These are phyloP conservation scores for Cryptoprocta ferox DNA, from an alignment of 2,797 vertebrate species.

Conservation along the genomic window DNA sequence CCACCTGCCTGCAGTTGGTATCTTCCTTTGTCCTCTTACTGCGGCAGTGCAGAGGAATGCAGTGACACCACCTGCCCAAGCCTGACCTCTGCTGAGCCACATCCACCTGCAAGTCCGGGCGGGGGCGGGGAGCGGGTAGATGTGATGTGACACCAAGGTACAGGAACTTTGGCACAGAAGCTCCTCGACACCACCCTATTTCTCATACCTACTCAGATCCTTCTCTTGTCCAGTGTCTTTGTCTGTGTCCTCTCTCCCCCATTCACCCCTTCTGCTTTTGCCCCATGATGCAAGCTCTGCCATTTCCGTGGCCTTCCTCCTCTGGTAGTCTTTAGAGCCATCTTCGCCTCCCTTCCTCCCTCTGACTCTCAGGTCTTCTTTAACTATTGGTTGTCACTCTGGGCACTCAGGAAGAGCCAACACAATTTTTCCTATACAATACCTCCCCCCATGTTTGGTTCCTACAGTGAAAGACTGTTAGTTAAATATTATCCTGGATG, in stretches of 20 bases:
- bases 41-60: background rate
- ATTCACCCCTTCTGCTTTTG: background rate
- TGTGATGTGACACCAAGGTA: background rate
- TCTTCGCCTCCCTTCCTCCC: background rate
- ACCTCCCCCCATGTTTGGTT: background rate
- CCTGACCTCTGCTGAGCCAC: background rate
- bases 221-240: background rate
- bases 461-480: background rate
- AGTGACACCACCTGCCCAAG: background rate
- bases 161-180: background rate
- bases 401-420: too few species aligned
- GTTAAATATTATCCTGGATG: background rate
- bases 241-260: background rate
- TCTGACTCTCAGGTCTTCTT: background rate
- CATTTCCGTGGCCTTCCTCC: background rate
- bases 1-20: background rate
- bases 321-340: background rate
- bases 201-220: background rate
- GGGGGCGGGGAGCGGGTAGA: background rate
- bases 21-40: background rate
- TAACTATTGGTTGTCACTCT: background rate
- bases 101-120: background rate
- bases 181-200: background rate
- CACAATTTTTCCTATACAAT: background rate
- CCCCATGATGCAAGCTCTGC: background rate